Percentiles rank a stretch among this genome's conserved stretches.
Conservation (phyloP, 1,140 invertebrate species). For the Drosophila equinoxialis region DNA sequence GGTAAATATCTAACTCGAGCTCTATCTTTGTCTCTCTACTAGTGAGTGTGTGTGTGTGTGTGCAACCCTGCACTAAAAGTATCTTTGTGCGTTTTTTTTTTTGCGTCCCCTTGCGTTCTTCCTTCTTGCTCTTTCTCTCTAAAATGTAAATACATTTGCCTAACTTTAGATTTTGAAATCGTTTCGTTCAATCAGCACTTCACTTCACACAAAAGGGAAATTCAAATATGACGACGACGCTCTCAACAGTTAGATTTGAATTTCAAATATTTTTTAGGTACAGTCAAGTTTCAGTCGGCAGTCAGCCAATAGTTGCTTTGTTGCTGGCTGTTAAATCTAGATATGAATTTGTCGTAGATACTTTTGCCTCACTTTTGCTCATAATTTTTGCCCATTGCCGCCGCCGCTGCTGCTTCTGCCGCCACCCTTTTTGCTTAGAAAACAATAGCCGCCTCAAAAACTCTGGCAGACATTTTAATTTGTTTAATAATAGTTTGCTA, state of each 20-base stretch:
- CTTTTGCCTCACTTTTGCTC: constrained; percentile 8
- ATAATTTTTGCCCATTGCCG: constrained; percentile 3
- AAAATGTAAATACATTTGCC: constrained; percentile 32
- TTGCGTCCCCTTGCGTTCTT: constrained; percentile 1
- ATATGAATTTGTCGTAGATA: constrained; percentile 19
- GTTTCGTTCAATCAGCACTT: constrained; percentile 25
- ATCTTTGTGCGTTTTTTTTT: constrained; percentile 22
- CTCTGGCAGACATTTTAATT: constrained; percentile 27
- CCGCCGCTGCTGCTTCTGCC: neutral
- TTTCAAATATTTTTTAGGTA: constrained; percentile 30
- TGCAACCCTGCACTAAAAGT: constrained; percentile 20
- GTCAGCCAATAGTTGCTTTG: constrained; percentile 4
- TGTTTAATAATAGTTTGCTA: constrained; percentile 26
- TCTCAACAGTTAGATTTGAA: constrained; percentile 34
- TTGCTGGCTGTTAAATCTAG: constrained; percentile 25
- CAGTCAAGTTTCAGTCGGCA: constrained; percentile 15
- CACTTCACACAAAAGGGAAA: constrained; percentile 20
- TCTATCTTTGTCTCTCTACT: constrained; percentile 2
- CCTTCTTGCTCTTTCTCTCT: constrained; percentile 3
- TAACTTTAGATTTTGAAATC: constrained; percentile 32
- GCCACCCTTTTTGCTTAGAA: constrained; percentile 2
- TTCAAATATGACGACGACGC: constrained; percentile 22
- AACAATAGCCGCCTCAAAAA: constrained; percentile 28
- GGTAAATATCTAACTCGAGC: constrained; percentile 24
- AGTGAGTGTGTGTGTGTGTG: neutral